Conservation (phyloP, 1,140 invertebrate species). For the Medauroidea extradentata region DNA sequence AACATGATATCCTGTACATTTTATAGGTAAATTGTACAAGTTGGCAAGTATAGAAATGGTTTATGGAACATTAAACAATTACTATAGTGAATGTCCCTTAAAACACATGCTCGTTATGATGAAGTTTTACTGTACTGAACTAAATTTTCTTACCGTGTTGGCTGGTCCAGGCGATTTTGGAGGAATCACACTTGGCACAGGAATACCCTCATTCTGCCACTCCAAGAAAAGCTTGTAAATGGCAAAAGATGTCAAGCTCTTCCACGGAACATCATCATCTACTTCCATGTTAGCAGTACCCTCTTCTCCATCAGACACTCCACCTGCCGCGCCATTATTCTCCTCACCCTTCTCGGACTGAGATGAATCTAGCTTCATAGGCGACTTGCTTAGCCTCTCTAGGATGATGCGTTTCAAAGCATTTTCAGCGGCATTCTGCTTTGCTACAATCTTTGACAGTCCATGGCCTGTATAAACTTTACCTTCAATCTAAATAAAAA, state of each 20-base stretch:
- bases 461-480: conserved; percentile 51
- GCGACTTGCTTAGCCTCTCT: conserved; percentile 56
- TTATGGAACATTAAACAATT: too few species aligned
- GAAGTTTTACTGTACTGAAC: too few species aligned
- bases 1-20: too few species aligned
- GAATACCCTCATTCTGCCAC: conserved; percentile 66
- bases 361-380: conserved; percentile 13
- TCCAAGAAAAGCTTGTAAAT: conserved; percentile 69
- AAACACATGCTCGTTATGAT: too few species aligned
- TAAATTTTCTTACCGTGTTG: too few species aligned
- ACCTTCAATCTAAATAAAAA: conserved; percentile 45
- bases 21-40: too few species aligned
- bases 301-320: not conserved
- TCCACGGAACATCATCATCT: conserved; percentile 64
- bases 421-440: conserved; percentile 65
- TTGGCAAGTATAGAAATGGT: too few species aligned
- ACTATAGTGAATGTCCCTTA: too few species aligned
- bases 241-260: conserved; percentile 68
- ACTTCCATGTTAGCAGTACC: conserved; percentile 22
- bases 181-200: conserved; percentile 53
- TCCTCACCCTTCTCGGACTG: not conserved
- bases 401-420: conserved; percentile 64
- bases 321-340: not conserved
- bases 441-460: conserved; percentile 49
- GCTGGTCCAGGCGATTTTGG: too few species aligned